phyloP scores from a whole-genome alignment of 2,797 vertebrate genomes.

The Harpagifer antarcticus region DNA sequence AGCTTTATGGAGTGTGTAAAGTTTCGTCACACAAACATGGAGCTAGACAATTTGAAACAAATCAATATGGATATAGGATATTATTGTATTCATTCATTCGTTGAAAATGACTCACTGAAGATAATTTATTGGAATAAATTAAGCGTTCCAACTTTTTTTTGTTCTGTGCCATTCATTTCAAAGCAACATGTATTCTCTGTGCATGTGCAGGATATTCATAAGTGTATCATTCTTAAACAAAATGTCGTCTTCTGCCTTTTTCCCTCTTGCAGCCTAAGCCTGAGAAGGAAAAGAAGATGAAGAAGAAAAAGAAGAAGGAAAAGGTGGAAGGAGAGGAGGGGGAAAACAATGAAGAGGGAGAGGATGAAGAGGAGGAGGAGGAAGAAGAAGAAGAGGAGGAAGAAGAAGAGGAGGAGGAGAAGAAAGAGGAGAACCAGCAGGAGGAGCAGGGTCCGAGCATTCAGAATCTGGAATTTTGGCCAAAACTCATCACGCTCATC shows the following conservation, averaged over 20 bases:
- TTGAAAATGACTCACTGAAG: slow-evolving; percentile 24
- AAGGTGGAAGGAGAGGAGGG: slow-evolving; percentile 23
- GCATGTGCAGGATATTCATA: background rate
- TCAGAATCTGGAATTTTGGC: slow-evolving; percentile 97
- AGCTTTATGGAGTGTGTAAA: background rate
- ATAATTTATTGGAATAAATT: background rate
- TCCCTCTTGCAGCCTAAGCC: slow-evolving; percentile 60
- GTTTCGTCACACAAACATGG: slow-evolving; percentile 4
- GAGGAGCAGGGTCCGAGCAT: slow-evolving; percentile 96
- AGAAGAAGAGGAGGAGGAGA: slow-evolving; percentile 70
- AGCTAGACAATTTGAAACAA: slow-evolving; percentile 3
- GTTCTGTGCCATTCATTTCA: background rate
- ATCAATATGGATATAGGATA: background rate
- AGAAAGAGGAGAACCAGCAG: slow-evolving; percentile 78
- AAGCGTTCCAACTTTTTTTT: background rate
- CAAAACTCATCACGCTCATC: slow-evolving; percentile 97
- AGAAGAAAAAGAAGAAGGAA: slow-evolving; percentile 34
- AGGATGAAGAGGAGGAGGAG: slow-evolving; percentile 10
- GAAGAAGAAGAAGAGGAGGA: slow-evolving; percentile 60
- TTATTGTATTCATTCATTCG: slow-evolving; percentile 1
- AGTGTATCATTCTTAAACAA: background rate
- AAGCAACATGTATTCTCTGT: background rate
- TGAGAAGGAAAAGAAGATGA: slow-evolving; percentile 72
- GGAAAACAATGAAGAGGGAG: slow-evolving; percentile 13
- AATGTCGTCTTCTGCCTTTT: background rate